A percentile compares a stretch with the other conserved stretches of the same genome.
phyloP scores from a whole-genome alignment of 2,888 invertebrate genomes.

The Drosophila multiciliata region DNA sequence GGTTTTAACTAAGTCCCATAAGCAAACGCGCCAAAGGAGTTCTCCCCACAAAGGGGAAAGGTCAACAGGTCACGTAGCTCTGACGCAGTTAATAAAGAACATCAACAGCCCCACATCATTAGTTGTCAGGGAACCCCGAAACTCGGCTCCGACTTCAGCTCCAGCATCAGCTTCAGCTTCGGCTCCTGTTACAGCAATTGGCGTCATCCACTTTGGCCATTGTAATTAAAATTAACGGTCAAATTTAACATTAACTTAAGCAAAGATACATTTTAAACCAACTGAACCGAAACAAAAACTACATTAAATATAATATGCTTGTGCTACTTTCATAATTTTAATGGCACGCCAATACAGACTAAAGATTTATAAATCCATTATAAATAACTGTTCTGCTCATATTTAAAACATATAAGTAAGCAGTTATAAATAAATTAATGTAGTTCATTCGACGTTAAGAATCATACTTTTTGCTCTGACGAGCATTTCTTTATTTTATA shows the following conservation, averaged over 20 bases:
- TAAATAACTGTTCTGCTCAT: neutral
- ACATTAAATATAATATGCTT: neutral
- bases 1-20: slow-evolving; percentile 36
- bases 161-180: slow-evolving; percentile 3
- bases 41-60: slow-evolving; percentile 3
- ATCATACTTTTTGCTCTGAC: no score
- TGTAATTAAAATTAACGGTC: slow-evolving; percentile 76
- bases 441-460: no score
- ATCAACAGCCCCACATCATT: slow-evolving; percentile 62
- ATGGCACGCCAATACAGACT: neutral
- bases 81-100: slow-evolving; percentile 60
- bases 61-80: slow-evolving; percentile 62
- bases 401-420: neutral
- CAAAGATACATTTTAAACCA: slow-evolving; percentile 32
- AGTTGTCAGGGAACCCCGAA: slow-evolving; percentile 23
- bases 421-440: neutral
- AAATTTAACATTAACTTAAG: slow-evolving; percentile 38
- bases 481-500: no score
- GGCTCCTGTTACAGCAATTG: slow-evolving; percentile 65
- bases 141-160: slow-evolving; percentile 2
- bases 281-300: neutral
- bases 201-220: slow-evolving; percentile 55
- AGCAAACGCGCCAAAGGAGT: slow-evolving; percentile 30
- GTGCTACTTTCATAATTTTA: neutral
- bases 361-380: neutral